Evolutionary conservation across 2,888 invertebrate species (phyloP), one percentile per base, ranked within the genome.

Genomic region (Drosophila parthenogenetica): DNA sequence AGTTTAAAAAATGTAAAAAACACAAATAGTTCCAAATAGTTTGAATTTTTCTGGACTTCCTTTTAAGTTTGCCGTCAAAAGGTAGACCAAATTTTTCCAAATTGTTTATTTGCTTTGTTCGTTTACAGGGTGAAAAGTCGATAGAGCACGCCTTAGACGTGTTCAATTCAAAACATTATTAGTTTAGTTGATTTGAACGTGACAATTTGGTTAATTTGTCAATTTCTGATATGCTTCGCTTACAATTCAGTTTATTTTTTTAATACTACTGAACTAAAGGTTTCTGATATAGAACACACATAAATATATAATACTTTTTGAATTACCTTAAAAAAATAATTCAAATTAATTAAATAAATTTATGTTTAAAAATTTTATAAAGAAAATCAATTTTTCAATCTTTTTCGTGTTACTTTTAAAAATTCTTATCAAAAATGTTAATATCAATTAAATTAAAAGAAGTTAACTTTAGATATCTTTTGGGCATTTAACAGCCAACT

Each of bases 141-240:
- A 73, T 67, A 62, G 58, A 53, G 40, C 16, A 70, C 53, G 53
- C 35, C 17, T 16, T 16, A 62, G 45, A 74, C 69, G 73, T 74
- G 69, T 25, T 35, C 49, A 32, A 58, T 29, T 62, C 13, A 17
- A 58, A 54, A 51, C 3, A 19, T 13, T 16, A n/a, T 35, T 48
- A 48, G 22, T 46, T 46, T 19, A 58, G 39, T 46, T 8, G 50
- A 63, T 14, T n/a, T 16, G 50, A 40, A 73, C 75, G 75, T 73
- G 73, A 69, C 62, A 55, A 45, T 45, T 45, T 42, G n/a, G 29
- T 19, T 11, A 32, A 54, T 62, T 39, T 37, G 3, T 11, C 10
- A 3, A n/a, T 32, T 53, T 25, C 3, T 13, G 14, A 29, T 49
- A 43, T 25, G 17, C n/a, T 11, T 42, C 11, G 4, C 3, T 35